These are phyloP conservation scores for Drosophila malerkotliana DNA, from an alignment of 1,140 invertebrate species.

Conservation along the genomic window DNA sequence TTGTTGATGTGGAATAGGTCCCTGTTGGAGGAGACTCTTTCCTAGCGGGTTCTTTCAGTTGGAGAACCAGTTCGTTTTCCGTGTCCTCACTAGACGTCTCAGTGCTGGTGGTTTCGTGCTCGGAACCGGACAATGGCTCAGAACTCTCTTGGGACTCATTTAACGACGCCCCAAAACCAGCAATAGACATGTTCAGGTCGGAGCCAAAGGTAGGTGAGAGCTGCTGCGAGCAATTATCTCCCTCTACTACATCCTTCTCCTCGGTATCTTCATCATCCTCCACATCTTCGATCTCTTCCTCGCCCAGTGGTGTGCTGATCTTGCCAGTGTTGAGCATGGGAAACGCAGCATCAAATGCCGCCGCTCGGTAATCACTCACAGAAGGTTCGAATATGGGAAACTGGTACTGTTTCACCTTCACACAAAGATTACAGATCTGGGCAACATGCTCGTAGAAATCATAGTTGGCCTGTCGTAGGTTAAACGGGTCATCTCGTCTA, in stretches of 20 bases:
- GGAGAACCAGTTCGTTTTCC: constrained; percentile 71
- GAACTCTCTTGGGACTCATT: constrained; percentile 37
- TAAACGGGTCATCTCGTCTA: constrained; percentile 95
- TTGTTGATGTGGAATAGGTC: constrained; percentile 88
- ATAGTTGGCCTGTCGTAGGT: constrained; percentile 92
- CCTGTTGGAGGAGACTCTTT: constrained; percentile 1
- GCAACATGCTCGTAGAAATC: constrained; percentile 92
- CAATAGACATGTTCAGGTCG: constrained; percentile 69
- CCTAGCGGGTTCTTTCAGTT: constrained; percentile 53
- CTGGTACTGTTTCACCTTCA: constrained; percentile 87
- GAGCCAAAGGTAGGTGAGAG: constrained; percentile 66
- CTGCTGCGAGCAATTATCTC: constrained; percentile 48
- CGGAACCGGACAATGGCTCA: constrained; percentile 22
- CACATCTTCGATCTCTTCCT: constrained; percentile 6
- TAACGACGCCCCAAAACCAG: constrained; percentile 54
- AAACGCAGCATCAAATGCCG: constrained; percentile 73
- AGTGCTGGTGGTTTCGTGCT: constrained; percentile 33
- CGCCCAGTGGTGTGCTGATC: constrained; percentile 1
- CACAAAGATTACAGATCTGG: constrained; percentile 90
- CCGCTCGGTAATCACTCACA: constrained; percentile 86
- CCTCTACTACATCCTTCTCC: constrained; percentile 4
- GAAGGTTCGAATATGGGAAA: constrained; percentile 95
- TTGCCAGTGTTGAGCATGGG: constrained; percentile 57
- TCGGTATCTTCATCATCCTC: constrained; percentile 16
- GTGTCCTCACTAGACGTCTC: constrained; percentile 37